phyloP scores from a whole-genome alignment of 2,888 invertebrate species.

The Ormyrus labotus region DNA sequence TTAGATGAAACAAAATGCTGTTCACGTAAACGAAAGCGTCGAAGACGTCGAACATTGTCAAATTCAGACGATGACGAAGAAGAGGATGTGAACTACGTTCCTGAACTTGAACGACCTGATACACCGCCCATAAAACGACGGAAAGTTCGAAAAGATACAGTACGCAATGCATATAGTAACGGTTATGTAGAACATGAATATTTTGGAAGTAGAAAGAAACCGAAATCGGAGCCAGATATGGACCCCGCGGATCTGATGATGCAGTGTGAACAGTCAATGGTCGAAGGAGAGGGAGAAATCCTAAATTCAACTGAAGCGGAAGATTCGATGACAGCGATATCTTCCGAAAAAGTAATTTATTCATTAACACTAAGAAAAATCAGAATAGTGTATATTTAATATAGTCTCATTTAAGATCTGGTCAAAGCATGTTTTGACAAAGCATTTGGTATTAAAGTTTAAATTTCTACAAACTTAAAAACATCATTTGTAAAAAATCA shows the following conservation, averaged over 20 bases:
- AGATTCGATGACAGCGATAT: neutral
- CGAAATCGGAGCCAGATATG: conserved; percentile 25
- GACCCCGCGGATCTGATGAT: conserved; percentile 57
- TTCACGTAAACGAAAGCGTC: conserved; percentile 67
- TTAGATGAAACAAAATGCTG: conserved; percentile 72
- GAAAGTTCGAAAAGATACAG: conserved; percentile 49
- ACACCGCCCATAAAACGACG: conserved; percentile 59
- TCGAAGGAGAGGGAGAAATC: conserved; percentile 65
- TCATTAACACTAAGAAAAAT: neutral
- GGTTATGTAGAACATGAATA: conserved; percentile 58
- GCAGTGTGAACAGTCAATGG: conserved; percentile 68
- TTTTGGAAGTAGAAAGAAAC: neutral
- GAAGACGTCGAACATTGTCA: conserved; percentile 65
- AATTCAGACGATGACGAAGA: conserved; percentile 66
- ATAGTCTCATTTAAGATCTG: neutral
- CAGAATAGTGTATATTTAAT: neutral
- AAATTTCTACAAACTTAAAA: conserved; percentile 28
- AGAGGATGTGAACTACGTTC: conserved; percentile 52
- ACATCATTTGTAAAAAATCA: neutral
- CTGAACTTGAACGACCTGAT: conserved; percentile 43
- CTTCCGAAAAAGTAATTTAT: neutral
- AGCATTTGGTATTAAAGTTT: too few species aligned
- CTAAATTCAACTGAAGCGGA: conserved; percentile 55
- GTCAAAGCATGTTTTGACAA: too few species aligned
- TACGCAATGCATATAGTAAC: conserved; percentile 47